phyloP scores from a whole-genome alignment of 1,140 invertebrate species.

The Diachasmimorpha longicaudata region DNA sequence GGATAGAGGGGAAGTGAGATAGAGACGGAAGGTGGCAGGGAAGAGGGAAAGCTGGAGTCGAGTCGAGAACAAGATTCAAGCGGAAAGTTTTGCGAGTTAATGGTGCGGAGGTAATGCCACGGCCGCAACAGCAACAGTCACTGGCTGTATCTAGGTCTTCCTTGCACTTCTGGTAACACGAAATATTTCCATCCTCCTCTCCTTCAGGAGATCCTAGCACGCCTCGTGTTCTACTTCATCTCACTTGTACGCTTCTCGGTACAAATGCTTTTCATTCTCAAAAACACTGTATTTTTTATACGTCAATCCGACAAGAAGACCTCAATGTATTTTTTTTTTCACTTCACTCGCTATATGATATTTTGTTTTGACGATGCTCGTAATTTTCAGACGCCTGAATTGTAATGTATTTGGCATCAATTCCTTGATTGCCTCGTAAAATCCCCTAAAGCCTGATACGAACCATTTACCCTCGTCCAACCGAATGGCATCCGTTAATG shows the following conservation, averaged over 20 bases:
- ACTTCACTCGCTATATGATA: neutral
- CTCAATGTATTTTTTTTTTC: neutral
- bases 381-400: constrained; percentile 30
- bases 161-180: neutral
- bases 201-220: neutral
- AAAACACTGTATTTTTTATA: neutral
- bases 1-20: constrained; percentile 9
- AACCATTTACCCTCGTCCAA: constrained; percentile 40
- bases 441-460: constrained; percentile 37
- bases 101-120: constrained; percentile 59
- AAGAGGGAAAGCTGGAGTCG: constrained; percentile 41
- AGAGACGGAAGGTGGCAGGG: neutral
- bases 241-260: constrained; percentile 5
- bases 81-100: constrained; percentile 63
- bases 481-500: constrained; percentile 48
- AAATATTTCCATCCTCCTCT: neutral
- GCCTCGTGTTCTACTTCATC: constrained; percentile 5
- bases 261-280: neutral
- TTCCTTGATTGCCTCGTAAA: constrained; percentile 44
- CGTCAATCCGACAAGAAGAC: neutral
- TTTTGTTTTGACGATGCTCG: constrained; percentile 15
- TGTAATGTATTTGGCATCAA: constrained; percentile 41
- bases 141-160: constrained; percentile 24
- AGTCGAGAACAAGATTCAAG: constrained; percentile 61
- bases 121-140: constrained; percentile 60